These are phyloP conservation scores for Malurus leucopterus DNA, from an alignment of 2,797 vertebrate species.

Conservation along the genomic window DNA sequence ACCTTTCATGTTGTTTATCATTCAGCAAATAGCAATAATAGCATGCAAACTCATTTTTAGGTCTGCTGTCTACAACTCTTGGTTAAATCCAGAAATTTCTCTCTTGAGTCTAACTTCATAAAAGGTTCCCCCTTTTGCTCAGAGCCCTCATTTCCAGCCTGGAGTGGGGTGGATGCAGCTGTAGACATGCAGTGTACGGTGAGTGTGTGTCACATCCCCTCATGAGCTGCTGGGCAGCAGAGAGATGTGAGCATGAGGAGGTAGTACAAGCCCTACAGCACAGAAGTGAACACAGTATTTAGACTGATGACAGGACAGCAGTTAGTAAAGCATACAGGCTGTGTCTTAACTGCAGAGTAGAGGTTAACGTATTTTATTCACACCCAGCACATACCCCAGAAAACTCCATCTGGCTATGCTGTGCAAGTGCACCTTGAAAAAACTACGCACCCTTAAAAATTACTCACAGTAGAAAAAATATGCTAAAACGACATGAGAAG, in stretches of 20 bases:
- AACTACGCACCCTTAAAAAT: neutral
- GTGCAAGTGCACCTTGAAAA: neutral
- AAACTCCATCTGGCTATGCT: neutral
- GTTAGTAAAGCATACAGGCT: neutral
- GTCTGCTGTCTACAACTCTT: conserved; percentile 3
- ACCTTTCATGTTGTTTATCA: conserved; percentile 41
- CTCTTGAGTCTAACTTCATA: neutral
- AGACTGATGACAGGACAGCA: neutral
- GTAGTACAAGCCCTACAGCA: neutral
- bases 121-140: neutral
- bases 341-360: neutral
- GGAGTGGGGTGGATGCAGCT: neutral
- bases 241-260: neutral
- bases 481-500: neutral
- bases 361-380: neutral
- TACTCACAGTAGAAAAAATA: neutral
- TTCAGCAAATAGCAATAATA: conserved; percentile 37
- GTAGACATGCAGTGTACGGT: neutral
- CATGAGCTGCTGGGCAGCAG: neutral
- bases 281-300: neutral
- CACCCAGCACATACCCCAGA: neutral
- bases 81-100: neutral
- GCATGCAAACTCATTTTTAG: conserved; percentile 31
- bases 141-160: neutral
- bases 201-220: neutral